A percentile compares a stretch with the other conserved stretches of the same genome.
These are phyloP conservation scores for Pandemis cinnamomeana DNA, from an alignment of 2,888 invertebrate genomes.

Conservation along the genomic window DNA sequence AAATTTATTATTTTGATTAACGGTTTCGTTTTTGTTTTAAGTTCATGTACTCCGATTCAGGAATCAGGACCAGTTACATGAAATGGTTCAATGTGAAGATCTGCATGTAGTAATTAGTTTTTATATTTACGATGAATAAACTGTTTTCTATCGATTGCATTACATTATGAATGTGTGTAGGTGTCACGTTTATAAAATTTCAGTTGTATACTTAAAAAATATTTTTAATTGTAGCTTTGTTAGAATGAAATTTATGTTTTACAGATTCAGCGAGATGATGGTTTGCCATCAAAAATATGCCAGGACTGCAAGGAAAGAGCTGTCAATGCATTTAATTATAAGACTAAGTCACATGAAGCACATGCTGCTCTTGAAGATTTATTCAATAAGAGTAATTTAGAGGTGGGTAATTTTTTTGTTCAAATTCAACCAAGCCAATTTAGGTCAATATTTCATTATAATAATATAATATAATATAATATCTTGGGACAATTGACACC, in stretches of 20 bases:
- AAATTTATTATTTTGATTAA: background rate
- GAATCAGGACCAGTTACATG: too few relatives aligned
- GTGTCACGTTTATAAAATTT: too few relatives aligned
- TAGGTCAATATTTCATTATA: too few relatives aligned
- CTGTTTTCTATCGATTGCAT: too few relatives aligned
- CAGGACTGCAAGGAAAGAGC: conserved; percentile 69
- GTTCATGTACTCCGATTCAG: background rate
- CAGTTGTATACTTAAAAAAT: too few relatives aligned
- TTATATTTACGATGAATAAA: too few relatives aligned
- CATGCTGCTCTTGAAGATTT: conserved; percentile 61
- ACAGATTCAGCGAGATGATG: conserved; percentile 73
- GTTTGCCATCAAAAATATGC: conserved; percentile 73
- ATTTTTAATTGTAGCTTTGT: background rate
- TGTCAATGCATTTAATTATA: conserved; percentile 70
- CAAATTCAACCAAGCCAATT: too few relatives aligned
- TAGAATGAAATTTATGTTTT: conserved; percentile 17
- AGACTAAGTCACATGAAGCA: conserved; percentile 68
- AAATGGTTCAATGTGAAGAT: too few relatives aligned
- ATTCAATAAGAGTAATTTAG: conserved; percentile 55
- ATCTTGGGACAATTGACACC: too few relatives aligned
- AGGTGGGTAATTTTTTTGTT: background rate
- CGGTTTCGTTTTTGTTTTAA: background rate
- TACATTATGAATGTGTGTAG: too few relatives aligned
- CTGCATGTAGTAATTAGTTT: too few relatives aligned
- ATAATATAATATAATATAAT: too few relatives aligned